phyloP scores from a whole-genome alignment of 2,797 vertebrate genomes.

The Chloroceryle amazona region DNA sequence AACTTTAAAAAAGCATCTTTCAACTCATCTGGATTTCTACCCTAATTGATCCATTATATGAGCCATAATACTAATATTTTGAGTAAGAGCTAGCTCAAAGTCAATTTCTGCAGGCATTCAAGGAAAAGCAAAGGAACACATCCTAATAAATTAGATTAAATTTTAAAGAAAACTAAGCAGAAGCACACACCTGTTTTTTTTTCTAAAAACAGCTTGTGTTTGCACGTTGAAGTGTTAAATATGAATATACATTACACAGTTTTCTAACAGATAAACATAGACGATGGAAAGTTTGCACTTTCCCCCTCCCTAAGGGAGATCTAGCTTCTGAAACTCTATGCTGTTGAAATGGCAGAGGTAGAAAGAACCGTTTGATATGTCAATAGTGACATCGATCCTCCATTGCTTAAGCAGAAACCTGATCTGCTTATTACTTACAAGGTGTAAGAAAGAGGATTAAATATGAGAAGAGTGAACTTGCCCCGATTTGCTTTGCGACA shows the following conservation, averaged over 20 bases:
- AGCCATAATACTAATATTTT: neutral
- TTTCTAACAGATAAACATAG: neutral
- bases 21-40: neutral
- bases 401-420: constrained; percentile 15
- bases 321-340: neutral
- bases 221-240: neutral
- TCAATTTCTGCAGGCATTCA: neutral
- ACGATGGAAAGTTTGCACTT: neutral
- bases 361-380: neutral
- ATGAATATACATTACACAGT: neutral
- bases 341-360: neutral
- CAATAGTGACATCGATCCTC: neutral
- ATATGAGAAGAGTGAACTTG: constrained; percentile 6
- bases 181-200: neutral
- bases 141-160: neutral
- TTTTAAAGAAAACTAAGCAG: neutral
- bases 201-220: neutral
- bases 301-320: neutral
- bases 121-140: neutral
- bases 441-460: constrained; percentile 5
- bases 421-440: neutral
- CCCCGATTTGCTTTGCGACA: neutral
- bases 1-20: neutral
- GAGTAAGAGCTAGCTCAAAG: neutral
- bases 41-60: neutral